These are phyloP conservation scores for Plebejus anna DNA, from an alignment of 2,888 invertebrate genomes.

Conservation along the genomic window DNA sequence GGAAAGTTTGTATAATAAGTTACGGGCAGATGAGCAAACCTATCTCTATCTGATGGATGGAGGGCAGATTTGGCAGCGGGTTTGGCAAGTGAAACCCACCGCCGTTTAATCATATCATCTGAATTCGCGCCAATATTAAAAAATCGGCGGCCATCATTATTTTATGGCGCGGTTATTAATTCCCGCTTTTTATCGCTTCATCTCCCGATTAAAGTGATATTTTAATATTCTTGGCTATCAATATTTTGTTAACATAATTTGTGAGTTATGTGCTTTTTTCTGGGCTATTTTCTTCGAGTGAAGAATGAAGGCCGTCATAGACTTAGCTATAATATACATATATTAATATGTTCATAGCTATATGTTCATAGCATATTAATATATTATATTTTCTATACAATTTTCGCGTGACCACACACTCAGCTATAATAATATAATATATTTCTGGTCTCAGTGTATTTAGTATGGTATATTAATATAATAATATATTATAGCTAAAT, in stretches of 20 bases:
- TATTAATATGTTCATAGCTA: too few relatives aligned
- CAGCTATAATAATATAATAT: too few relatives aligned
- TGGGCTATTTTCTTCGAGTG: background rate
- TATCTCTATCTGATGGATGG: conserved; percentile 36
- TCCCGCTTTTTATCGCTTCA: conserved; percentile 1
- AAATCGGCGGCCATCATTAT: conserved; percentile 31
- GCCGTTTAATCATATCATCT: conserved; percentile 38
- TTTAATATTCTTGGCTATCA: conserved; percentile 15
- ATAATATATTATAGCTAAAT: too few relatives aligned
- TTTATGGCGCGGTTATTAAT: conserved; percentile 24
- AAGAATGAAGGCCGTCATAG: background rate
- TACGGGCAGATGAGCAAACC: conserved; percentile 24
- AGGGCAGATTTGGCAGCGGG: conserved; percentile 42
- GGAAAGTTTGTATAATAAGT: conserved; percentile 10
- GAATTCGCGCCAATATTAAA: conserved; percentile 38
- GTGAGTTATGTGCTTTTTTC: background rate
- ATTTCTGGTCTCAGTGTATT: too few relatives aligned
- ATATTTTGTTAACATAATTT: background rate
- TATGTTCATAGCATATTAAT: too few relatives aligned
- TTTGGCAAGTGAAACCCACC: conserved; percentile 37
- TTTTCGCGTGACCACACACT: too few relatives aligned
- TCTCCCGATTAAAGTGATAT: conserved; percentile 17
- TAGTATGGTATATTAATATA: too few relatives aligned
- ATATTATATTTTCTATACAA: too few relatives aligned
- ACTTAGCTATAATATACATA: too few relatives aligned